phyloP scores from a whole-genome alignment of 2,113 vertebrate species.

The Amphiprion ocellaris region DNA sequence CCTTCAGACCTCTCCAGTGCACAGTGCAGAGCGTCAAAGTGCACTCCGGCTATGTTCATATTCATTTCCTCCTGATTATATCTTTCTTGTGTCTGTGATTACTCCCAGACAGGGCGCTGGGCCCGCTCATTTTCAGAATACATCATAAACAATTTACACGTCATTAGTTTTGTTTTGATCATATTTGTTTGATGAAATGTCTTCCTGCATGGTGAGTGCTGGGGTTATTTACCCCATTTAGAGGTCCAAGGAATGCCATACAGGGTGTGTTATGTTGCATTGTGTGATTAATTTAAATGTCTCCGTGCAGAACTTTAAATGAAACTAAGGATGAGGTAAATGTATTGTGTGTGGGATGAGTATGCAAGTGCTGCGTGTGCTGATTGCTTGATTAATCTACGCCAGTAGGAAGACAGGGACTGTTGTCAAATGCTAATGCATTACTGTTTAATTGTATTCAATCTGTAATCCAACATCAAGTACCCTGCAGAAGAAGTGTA shows the following conservation, averaged over 20 bases:
- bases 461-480: conserved; percentile 14
- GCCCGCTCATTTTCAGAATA: conserved; percentile 74
- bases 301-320: conserved; percentile 63
- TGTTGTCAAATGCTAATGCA: conserved; percentile 63
- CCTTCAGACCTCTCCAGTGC: conserved; percentile 41
- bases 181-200: conserved; percentile 85
- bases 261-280: conserved; percentile 58
- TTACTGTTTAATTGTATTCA: conserved; percentile 59
- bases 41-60: conserved; percentile 61
- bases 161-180: conserved; percentile 88
- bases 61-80: conserved; percentile 85
- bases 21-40: conserved; percentile 52
- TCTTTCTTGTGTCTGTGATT: conserved; percentile 81
- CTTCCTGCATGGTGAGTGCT: conserved; percentile 72
- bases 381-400: conserved; percentile 45
- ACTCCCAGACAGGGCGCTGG: conserved; percentile 67
- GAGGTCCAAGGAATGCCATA: conserved; percentile 60
- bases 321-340: conserved; percentile 22
- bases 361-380: conserved; percentile 7
- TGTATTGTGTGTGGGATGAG: conserved; percentile 9
- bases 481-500: conserved; percentile 1
- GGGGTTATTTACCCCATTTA: conserved; percentile 82
- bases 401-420: conserved; percentile 7
- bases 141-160: conserved; percentile 87
- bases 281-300: conserved; percentile 81